Conservation (phyloP, 1,140 invertebrate species). For the Drosophila lini region DNA sequence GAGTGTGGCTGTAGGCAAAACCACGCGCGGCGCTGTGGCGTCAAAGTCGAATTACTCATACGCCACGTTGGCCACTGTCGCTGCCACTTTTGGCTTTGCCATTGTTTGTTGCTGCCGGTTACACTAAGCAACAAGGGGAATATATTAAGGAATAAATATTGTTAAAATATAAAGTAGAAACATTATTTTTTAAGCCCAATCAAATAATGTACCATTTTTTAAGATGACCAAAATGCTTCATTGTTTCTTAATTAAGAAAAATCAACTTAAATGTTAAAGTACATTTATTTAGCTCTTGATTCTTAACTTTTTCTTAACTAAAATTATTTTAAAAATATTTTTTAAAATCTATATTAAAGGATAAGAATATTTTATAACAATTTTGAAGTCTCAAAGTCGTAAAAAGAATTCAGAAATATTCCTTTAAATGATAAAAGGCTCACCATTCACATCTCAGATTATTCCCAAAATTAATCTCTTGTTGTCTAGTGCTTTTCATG, state of each 20-base stretch:
- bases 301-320: no score
- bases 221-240: no score
- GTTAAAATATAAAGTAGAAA: background rate
- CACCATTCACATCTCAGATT: no score
- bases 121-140: background rate
- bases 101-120: constrained; percentile 25
- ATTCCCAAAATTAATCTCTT: background rate
- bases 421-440: no score
- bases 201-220: no score
- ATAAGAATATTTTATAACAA: no score
- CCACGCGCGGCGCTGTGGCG: constrained; percentile 74
- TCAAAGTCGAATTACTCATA: constrained; percentile 82
- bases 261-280: background rate
- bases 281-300: no score
- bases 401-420: no score
- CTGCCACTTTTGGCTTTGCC: constrained; percentile 29
- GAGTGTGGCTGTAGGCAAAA: constrained; percentile 69
- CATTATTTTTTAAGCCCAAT: background rate
- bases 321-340: background rate
- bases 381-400: background rate
- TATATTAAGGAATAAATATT: background rate
- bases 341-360: no score
- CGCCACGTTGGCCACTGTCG: constrained; percentile 68
- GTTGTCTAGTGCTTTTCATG: constrained; percentile 9
- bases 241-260: background rate